Evolutionary conservation across 2,113 vertebrate species (phyloP).

Genomic region (Mesembrinibis cayennensis): DNA sequence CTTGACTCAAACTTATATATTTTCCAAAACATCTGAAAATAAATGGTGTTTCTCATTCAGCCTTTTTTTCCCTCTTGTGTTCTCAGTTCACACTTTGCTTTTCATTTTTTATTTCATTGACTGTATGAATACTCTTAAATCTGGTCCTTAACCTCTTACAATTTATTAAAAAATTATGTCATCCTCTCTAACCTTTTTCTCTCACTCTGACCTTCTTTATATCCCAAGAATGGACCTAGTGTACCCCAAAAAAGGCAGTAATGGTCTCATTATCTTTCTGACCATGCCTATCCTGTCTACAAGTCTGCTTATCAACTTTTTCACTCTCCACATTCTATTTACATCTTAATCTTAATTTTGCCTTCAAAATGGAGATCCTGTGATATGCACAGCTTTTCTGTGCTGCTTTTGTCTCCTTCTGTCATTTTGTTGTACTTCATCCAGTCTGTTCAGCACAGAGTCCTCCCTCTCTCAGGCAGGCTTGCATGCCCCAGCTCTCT

Average conservation of each 20-base stretch:
- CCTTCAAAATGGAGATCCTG: not conserved
- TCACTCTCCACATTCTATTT: not conserved
- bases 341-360: not conserved
- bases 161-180: not conserved
- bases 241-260: not conserved
- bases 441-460: not conserved
- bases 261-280: not conserved
- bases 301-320: not conserved
- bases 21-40: not conserved
- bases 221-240: accelerated
- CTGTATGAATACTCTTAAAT: not conserved
- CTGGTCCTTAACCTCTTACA: not conserved
- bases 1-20: accelerated
- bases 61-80: not conserved
- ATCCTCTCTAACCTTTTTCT: not conserved
- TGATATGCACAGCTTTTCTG: not conserved
- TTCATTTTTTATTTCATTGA: not conserved
- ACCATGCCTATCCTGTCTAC: not conserved
- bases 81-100: not conserved
- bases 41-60: accelerated
- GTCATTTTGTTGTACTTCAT: not conserved
- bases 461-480: not conserved
- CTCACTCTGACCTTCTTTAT: not conserved
- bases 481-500: not conserved
- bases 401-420: not conserved